Conservation (phyloP, 1,140 invertebrate species). For the Pristionchus pacificus region DNA sequence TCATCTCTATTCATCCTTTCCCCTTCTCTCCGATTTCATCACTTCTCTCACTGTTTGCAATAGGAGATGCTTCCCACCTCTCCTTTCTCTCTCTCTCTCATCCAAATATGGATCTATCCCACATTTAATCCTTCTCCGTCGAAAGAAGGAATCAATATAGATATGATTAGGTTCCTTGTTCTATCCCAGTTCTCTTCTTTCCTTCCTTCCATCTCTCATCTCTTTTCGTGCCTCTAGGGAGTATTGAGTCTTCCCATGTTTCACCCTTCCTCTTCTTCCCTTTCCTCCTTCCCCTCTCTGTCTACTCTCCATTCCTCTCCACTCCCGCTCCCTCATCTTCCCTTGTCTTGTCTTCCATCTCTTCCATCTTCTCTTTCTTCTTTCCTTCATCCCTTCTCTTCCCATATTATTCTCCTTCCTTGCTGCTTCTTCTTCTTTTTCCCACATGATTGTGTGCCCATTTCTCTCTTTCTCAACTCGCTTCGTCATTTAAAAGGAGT, state of each 20-base stretch:
- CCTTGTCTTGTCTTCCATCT: constrained; percentile 1
- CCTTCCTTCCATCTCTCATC: not conserved
- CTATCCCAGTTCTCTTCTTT: no score
- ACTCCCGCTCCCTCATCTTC: not conserved
- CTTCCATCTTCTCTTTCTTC: not conserved
- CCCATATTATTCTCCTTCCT: not conserved
- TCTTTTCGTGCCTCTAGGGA: not conserved
- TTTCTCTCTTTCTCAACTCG: constrained; percentile 11
- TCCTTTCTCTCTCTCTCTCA: constrained; percentile 2
- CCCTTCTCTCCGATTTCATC: not conserved
- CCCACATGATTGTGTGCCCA: not conserved
- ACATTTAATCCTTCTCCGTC: no score
- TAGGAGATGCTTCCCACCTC: no score
- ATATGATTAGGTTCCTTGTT: no score
- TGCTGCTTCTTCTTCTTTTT: not conserved
- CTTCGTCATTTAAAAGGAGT: no score
- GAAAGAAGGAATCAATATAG: no score
- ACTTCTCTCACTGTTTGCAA: not conserved
- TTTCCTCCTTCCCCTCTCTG: not conserved
- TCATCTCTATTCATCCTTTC: not conserved
- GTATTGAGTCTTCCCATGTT: not conserved
- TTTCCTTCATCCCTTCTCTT: not conserved
- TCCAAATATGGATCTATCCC: no score
- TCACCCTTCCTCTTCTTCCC: not conserved
- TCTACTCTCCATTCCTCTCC: not conserved